Evolutionary conservation across 2,888 invertebrate species (phyloP).

Genomic region (Meiosimyza platycephala): DNA sequence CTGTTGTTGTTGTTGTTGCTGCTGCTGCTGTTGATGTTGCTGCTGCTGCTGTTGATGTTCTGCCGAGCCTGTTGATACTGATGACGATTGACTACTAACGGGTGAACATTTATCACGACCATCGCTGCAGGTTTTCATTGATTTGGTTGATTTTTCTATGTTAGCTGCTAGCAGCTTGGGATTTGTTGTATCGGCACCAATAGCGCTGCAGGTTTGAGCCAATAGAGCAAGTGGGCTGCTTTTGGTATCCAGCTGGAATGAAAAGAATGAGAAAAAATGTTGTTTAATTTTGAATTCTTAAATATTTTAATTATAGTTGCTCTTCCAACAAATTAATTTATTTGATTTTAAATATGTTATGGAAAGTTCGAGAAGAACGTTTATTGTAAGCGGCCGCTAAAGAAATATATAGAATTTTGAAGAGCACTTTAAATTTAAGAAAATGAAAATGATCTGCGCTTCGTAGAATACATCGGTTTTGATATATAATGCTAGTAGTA

Average conservation of each 20-base stretch:
- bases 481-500: too few relatives aligned
- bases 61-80: slow-evolving; percentile 68
- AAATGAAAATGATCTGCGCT: too few relatives aligned
- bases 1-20: slow-evolving; percentile 53
- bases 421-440: too few relatives aligned
- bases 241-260: slow-evolving; percentile 95
- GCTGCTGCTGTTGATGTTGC: slow-evolving; percentile 52
- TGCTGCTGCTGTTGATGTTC: slow-evolving; percentile 53
- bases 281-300: neutral
- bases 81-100: slow-evolving; percentile 63
- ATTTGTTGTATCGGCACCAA: slow-evolving; percentile 89
- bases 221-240: slow-evolving; percentile 95
- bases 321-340: too few relatives aligned
- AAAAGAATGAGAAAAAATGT: slow-evolving; percentile 56
- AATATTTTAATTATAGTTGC: too few relatives aligned
- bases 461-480: too few relatives aligned
- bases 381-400: too few relatives aligned
- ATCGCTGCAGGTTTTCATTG: slow-evolving; percentile 65
- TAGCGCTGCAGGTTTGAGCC: slow-evolving; percentile 97
- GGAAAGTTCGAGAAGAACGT: too few relatives aligned
- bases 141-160: slow-evolving; percentile 76
- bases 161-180: slow-evolving; percentile 80
- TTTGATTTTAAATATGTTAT: too few relatives aligned
- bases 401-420: too few relatives aligned
- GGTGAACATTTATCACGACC: slow-evolving; percentile 74